Conservation (phyloP, 2,888 invertebrate species). For the Drosophila lutescens region DNA sequence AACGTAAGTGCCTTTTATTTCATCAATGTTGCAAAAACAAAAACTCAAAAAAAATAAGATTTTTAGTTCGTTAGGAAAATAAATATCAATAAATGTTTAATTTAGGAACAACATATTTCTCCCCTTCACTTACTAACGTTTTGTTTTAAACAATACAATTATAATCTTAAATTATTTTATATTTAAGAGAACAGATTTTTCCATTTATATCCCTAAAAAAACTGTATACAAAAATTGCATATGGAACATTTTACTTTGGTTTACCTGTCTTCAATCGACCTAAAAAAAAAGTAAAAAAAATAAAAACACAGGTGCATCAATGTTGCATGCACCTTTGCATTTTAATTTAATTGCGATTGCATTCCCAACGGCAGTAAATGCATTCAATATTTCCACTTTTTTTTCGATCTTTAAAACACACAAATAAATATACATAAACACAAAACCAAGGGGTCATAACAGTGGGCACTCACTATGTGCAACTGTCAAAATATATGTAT, state of each 20-base stretch:
- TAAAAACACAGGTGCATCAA: conserved; percentile 1
- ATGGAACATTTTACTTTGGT: too few relatives aligned
- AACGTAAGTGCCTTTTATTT: conserved; percentile 29
- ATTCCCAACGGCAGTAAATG: conserved; percentile 6
- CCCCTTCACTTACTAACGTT: too few relatives aligned
- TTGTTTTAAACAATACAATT: too few relatives aligned
- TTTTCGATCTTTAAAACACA: too few relatives aligned
- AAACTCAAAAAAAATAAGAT: not conserved
- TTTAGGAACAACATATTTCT: too few relatives aligned
- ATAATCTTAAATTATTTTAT: too few relatives aligned
- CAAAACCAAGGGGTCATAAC: not conserved
- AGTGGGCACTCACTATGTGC: not conserved
- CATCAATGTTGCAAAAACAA: conserved; percentile 21
- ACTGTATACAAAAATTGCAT: too few relatives aligned
- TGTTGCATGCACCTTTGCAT: conserved; percentile 9
- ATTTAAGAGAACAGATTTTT: too few relatives aligned
- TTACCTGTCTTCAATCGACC: not conserved
- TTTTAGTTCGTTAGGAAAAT: not conserved
- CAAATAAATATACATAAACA: not conserved
- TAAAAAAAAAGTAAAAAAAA: not conserved
- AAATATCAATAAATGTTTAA: too few relatives aligned
- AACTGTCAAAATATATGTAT: too few relatives aligned
- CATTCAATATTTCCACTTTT: not conserved
- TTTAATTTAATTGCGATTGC: conserved; percentile 12
- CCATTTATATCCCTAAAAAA: too few relatives aligned